A percentile compares a stretch with the other conserved stretches of the same genome.
Conservation (phyloP, 92 coral and sea anemone genomes). For the Siderastrea radians region DNA sequence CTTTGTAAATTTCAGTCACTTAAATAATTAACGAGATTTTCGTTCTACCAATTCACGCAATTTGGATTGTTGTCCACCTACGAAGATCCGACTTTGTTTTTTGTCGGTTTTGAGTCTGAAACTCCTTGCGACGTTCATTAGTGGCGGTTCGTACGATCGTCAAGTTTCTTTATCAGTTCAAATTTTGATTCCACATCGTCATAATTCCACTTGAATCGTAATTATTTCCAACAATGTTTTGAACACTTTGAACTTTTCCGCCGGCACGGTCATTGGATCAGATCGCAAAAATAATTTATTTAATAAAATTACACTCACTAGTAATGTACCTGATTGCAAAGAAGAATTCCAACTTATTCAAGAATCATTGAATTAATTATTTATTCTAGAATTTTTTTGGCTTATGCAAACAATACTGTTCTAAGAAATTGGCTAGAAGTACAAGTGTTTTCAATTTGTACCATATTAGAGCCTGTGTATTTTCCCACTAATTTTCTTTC, state of each 20-base stretch:
- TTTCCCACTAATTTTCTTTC: background rate
- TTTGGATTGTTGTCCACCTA: background rate
- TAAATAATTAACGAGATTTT: conserved; percentile 43
- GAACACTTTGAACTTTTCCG: background rate
- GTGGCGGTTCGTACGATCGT: background rate
- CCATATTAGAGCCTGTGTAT: background rate
- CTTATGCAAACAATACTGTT: conserved; percentile 14
- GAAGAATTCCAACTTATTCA: conserved; percentile 7
- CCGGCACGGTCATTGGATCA: conserved; percentile 2
- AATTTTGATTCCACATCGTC: background rate
- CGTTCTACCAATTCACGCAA: conserved; percentile 37
- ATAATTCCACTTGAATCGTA: background rate
- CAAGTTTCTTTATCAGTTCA: background rate
- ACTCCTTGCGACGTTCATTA: background rate
- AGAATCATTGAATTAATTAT: conserved; percentile 37
- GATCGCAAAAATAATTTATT: conserved; percentile 8
- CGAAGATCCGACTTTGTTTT: background rate
- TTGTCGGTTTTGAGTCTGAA: background rate
- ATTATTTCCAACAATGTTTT: background rate
- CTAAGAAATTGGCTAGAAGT: background rate
- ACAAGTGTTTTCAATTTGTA: background rate
- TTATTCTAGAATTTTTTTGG: background rate
- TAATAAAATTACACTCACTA: conserved; percentile 8
- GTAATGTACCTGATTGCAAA: conserved; percentile 3
- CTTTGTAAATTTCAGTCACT: conserved; percentile 17